Base-by-base conservation (phyloP, 2,113 vertebrate species). In the Hydropotes inermis region DNA sequence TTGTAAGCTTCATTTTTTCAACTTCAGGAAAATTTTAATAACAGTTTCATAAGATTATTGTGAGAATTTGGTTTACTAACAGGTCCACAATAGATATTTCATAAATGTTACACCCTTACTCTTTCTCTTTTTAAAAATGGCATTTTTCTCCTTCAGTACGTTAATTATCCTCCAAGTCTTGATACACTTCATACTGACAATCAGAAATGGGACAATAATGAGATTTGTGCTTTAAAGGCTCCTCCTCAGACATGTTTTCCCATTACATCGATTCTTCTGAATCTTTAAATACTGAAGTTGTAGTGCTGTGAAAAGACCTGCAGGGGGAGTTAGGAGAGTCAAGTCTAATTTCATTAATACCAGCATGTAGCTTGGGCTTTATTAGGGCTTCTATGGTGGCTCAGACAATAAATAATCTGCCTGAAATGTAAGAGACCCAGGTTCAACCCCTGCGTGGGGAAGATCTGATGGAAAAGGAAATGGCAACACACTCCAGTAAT, bases 1-100 rank as follows among this genome's bases (percentile, higher is more conserved):
- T 64, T 86, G 4, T 84, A 54, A 93, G 30, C 43, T 52, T 82
- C 57, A 70, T 58, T 64, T 64, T 92, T 83, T 52, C 43, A 95
- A 61, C 60, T 93, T 91, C 93, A 70, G 84, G 86, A 94, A 8
- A 25, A 94, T 50, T 89, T 88, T 91, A 87, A 89, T 55, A 17
- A 94, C 23, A 95, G 16, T 55, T 85, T n/a, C 30, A 76, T 60
- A 58, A 87, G 11, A 58, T 25, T 43, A 87, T 23, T 88, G 11
- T 67, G 21, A 85, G 45, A 79, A 94, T 50, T 15, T 76, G 43
- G 55, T 55, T 91, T 87, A 91, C 54, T 89, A 92, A 87, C 36
- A 52, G 87, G n/a, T 76, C 58, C 45, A 64, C 11, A 57, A 27
- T 4, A 36, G 52, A 61, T 81, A 2, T 50, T 92, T 86, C 47